Evolutionary conservation across 1,140 invertebrate genomes (phyloP).

Genomic region (Drosophila insularis): DNA sequence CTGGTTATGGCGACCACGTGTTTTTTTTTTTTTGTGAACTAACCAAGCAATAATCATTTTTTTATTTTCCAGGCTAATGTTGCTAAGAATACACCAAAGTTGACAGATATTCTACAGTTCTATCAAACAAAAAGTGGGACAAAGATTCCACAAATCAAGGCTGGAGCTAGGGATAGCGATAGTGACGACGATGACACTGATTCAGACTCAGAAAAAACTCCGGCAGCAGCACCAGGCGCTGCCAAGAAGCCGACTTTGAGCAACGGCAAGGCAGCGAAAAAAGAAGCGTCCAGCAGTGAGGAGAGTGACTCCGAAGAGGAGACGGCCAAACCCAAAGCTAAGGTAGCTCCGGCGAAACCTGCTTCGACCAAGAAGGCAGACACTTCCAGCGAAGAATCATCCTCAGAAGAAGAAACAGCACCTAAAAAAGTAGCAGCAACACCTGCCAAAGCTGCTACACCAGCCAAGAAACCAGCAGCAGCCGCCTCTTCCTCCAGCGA

Average conservation of each 20-base stretch:
- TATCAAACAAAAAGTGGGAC: conserved; percentile 83
- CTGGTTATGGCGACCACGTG: conserved; percentile 47
- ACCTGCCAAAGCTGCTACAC: conserved; percentile 23
- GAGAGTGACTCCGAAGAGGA: conserved; percentile 61
- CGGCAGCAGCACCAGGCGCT: conserved; percentile 14
- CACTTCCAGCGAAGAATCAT: conserved; percentile 67
- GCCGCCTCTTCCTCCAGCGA: conserved; percentile 29
- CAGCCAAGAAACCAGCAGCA: conserved; percentile 23
- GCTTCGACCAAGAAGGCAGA: conserved; percentile 59
- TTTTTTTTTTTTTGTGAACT: conserved; percentile 25
- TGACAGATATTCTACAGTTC: conserved; percentile 83
- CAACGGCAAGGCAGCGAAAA: conserved; percentile 40
- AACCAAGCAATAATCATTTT: conserved; percentile 42
- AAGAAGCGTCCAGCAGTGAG: conserved; percentile 46
- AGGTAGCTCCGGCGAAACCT: conserved; percentile 49
- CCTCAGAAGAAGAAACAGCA: conserved; percentile 39
- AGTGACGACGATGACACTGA: conserved; percentile 62
- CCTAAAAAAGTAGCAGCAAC: conserved; percentile 39
- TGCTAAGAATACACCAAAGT: conserved; percentile 83
- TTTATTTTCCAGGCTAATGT: conserved; percentile 61
- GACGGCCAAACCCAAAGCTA: conserved; percentile 50
- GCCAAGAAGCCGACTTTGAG: conserved; percentile 20
- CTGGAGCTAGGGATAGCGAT: conserved; percentile 17
- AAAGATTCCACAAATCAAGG: conserved; percentile 80
- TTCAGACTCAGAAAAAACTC: conserved; percentile 49